These are phyloP conservation scores for Pelodiscus sinensis DNA, from an alignment of 2,113 vertebrate genomes.

Conservation along the genomic window DNA sequence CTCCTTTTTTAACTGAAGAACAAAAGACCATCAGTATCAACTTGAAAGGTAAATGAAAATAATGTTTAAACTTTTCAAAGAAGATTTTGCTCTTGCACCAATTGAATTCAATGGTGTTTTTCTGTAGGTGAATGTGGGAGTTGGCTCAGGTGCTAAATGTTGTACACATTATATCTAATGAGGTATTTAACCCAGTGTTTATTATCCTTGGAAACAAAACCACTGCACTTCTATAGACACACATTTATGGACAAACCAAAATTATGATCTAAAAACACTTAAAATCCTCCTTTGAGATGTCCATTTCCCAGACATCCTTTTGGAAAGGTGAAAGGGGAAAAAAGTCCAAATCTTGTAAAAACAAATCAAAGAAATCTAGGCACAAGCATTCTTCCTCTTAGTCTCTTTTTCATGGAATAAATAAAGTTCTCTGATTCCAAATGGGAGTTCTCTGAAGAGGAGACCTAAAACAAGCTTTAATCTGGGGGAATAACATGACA, in stretches of 20 bases:
- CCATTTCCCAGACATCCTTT: slow-evolving; percentile 5
- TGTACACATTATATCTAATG: background rate
- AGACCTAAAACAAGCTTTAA: slow-evolving; percentile 23
- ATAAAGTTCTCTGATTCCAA: slow-evolving; percentile 19
- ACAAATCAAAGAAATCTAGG: background rate
- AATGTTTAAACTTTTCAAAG: background rate
- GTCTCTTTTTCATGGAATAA: background rate
- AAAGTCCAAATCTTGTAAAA: background rate
- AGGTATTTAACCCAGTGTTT: background rate
- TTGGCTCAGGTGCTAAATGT: background rate
- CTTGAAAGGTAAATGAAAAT: background rate
- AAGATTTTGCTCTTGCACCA: background rate
- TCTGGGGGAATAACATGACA: background rate
- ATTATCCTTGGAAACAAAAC: background rate
- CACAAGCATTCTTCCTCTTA: background rate
- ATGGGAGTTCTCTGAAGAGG: background rate
- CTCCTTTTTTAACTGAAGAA: background rate
- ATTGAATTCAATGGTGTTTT: background rate
- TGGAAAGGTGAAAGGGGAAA: background rate
- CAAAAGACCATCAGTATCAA: background rate
- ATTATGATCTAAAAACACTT: background rate
- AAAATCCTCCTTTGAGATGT: slow-evolving; percentile 36
- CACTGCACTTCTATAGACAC: background rate
- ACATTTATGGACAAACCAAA: slow-evolving; percentile 11
- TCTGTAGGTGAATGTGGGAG: background rate